Base-by-base conservation (phyloP, 2,797 vertebrate species). In the Poecilia wingei region DNA sequence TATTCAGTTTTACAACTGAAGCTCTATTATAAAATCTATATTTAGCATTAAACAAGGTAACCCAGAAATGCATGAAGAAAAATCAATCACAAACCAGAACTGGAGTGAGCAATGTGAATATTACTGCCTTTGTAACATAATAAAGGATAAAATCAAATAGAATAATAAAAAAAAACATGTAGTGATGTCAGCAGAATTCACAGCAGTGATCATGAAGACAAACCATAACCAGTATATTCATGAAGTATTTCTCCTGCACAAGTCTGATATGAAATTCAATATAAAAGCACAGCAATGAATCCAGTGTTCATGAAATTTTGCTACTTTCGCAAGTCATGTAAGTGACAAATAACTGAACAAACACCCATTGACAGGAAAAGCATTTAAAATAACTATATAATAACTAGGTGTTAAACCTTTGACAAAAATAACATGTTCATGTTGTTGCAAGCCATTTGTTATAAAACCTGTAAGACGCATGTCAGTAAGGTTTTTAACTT, bases 271-370 rank as follows among this genome's bases (percentile, higher is more conserved):
- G 10, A 20, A 73, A 39, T 39, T 74, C 33, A 41, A 39, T n/a
- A n/a, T n/a, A 74, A 73, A 47, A 73, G 12, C 33, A 55, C 2
- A 41, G 33, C 22, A n/a, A 53, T 55, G 28, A 73, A 73, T 73
- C 31, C 31, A 73, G 72, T 39, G 49, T 41, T 36, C 33, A 25
- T 73, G 20, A 55, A 22, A 10, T 72, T 18, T 31, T 20, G 45
- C 71, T 51, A 43, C 28, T 72, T 49, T 10, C 4, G 18, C 47
- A 33, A n/a, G 47, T 72, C 4, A 31, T 51, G 36, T 36, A 5
- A 20, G 28, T 33, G 16, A 36, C 6, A 64, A 39, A 73, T 39
- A 14, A 25, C 9, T 51, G 20, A 22, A 53, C 18, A 73, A 39
- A 3, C 2, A 73, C 6, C 4, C 6, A 73, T 14, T 39, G 31